phyloP scores from a whole-genome alignment of 1,140 invertebrate species.

The Pseudomyrmex flavicornis region DNA sequence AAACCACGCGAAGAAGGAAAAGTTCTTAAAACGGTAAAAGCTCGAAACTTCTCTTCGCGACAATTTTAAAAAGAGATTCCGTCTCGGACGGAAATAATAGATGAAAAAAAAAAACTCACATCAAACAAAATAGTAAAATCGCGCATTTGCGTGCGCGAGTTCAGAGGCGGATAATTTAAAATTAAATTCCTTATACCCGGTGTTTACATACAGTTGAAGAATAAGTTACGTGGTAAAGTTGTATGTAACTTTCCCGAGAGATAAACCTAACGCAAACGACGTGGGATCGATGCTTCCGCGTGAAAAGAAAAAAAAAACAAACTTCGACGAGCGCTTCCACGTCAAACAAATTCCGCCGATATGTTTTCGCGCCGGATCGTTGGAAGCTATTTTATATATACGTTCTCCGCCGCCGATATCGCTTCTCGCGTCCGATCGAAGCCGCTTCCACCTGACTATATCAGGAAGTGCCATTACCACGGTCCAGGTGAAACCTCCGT shows the following conservation, averaged over 20 bases:
- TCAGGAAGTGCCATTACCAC: conserved; percentile 62
- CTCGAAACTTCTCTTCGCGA: no score
- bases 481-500: conserved; percentile 61
- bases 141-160: no score
- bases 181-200: no score
- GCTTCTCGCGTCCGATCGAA: conserved; percentile 21
- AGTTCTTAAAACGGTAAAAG: no score
- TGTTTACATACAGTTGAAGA: neutral
- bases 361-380: conserved; percentile 38
- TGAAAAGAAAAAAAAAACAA: neutral
- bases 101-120: no score
- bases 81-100: no score
- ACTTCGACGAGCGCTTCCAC: neutral
- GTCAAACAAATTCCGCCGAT: conserved; percentile 40
- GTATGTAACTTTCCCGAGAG: no score
- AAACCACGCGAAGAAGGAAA: no score
- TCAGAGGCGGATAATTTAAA: no score
- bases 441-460: conserved; percentile 56
- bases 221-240: neutral
- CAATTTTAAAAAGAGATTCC: no score
- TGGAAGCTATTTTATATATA: conserved; percentile 22
- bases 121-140: no score
- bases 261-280: conserved; percentile 2
- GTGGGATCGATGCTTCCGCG: neutral
- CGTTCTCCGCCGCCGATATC: conserved; percentile 5